Evolutionary conservation across 2,888 invertebrate genomes (phyloP).

Genomic region (Odontocerum albicorne): DNA sequence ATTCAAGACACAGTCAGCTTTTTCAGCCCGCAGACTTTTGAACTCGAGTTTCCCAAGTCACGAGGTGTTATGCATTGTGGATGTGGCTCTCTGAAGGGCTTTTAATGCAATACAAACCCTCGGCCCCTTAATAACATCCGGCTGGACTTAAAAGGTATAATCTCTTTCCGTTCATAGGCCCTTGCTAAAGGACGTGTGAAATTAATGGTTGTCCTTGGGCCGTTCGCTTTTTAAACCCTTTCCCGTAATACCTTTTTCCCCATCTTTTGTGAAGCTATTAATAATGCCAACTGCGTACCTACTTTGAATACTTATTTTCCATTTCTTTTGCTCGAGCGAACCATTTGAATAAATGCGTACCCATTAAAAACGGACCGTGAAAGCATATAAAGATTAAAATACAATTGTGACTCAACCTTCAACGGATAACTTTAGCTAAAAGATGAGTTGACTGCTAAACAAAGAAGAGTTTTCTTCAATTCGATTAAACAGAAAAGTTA

Average conservation of each 20-base stretch:
- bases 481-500: no score
- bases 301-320: conserved; percentile 12
- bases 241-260: not conserved
- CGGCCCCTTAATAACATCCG: conserved; percentile 34
- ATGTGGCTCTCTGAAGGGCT: conserved; percentile 33
- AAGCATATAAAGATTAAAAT: no score
- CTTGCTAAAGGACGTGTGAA: conserved; percentile 22
- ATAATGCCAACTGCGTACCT: not conserved
- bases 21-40: no score
- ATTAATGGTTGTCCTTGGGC: conserved; percentile 20
- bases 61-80: conserved; percentile 5
- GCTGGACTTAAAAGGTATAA: conserved; percentile 28
- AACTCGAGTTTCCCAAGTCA: no score
- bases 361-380: no score
- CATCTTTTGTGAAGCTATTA: not conserved
- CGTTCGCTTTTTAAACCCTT: conserved; percentile 1
- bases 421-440: no score
- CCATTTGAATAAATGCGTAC: no score
- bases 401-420: no score
- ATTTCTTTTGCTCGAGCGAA: no score
- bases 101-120: conserved; percentile 34
- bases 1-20: no score
- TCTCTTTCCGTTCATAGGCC: conserved; percentile 24
- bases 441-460: no score
- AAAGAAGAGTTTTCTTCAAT: no score